These are phyloP conservation scores for Collichthys lucidus DNA, from an alignment of 2,113 vertebrate species.

Conservation along the genomic window DNA sequence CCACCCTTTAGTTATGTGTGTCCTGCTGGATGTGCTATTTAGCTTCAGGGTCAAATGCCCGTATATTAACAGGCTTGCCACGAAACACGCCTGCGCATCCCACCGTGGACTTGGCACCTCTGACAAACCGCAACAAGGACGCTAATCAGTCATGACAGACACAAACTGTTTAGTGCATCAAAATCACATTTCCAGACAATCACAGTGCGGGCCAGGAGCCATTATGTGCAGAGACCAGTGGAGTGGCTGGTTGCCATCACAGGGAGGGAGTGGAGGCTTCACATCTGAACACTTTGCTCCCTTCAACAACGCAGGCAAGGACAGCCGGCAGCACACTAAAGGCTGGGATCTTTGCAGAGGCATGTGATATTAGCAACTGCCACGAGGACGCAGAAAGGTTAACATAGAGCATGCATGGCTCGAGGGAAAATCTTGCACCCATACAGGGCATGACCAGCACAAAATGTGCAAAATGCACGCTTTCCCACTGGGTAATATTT, in stretches of 20 bases:
- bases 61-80: slow-evolving; percentile 32
- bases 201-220: slow-evolving; percentile 63
- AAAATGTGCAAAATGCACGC: background rate
- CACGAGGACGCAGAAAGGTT: slow-evolving; percentile 55
- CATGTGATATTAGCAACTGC: slow-evolving; percentile 49
- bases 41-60: slow-evolving; percentile 44
- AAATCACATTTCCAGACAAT: slow-evolving; percentile 80
- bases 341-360: slow-evolving; percentile 55
- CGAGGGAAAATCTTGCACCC: slow-evolving; percentile 14
- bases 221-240: slow-evolving; percentile 58
- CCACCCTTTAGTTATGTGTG: slow-evolving; percentile 1
- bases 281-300: slow-evolving; percentile 56
- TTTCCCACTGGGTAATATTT: background rate
- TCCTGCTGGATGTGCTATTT: slow-evolving; percentile 36
- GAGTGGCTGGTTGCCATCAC: slow-evolving; percentile 70
- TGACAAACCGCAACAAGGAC: slow-evolving; percentile 64
- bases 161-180: slow-evolving; percentile 79
- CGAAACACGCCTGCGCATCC: slow-evolving; percentile 21
- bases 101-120: slow-evolving; percentile 64
- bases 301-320: slow-evolving; percentile 49
- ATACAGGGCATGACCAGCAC: slow-evolving; percentile 26
- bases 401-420: slow-evolving; percentile 46
- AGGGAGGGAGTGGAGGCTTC: slow-evolving; percentile 47
- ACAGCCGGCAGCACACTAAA: slow-evolving; percentile 47
- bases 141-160: slow-evolving; percentile 77